Evolutionary conservation across 2,888 invertebrate species (phyloP).

Genomic region (Camptogramma bilineatum): DNA sequence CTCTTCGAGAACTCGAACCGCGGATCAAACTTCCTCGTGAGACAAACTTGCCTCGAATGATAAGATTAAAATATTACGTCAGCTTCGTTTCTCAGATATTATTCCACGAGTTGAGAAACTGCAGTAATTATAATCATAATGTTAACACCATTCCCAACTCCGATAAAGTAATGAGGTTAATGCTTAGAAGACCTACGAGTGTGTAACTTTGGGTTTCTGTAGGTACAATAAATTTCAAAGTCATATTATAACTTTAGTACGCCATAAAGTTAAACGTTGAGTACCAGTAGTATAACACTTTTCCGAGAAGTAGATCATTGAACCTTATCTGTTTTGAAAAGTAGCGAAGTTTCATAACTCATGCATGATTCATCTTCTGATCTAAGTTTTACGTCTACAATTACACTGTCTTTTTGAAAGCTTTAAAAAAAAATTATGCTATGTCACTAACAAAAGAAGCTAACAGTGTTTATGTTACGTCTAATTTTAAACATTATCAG

Average conservation of each 20-base stretch:
- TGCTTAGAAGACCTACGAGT: constrained; percentile 47
- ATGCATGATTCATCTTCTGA: neutral
- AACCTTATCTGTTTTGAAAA: constrained; percentile 41
- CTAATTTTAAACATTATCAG: too few relatives aligned
- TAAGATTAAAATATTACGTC: constrained; percentile 82
- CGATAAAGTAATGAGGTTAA: constrained; percentile 53
- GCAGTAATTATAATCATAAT: constrained; percentile 57
- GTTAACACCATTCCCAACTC: constrained; percentile 55
- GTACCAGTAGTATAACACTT: constrained; percentile 45
- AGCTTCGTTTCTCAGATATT: constrained; percentile 68
- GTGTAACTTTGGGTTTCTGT: constrained; percentile 49
- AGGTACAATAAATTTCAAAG: constrained; percentile 42
- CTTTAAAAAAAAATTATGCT: too few relatives aligned
- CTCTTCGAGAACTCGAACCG: constrained; percentile 72
- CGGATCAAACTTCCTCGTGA: constrained; percentile 76
- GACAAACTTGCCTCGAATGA: constrained; percentile 79
- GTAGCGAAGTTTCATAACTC: neutral
- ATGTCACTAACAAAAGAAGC: too few relatives aligned
- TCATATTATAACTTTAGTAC: constrained; percentile 53
- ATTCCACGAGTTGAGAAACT: constrained; percentile 57
- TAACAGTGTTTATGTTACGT: too few relatives aligned
- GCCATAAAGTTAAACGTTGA: constrained; percentile 45
- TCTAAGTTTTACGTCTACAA: too few relatives aligned
- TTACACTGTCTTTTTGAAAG: too few relatives aligned
- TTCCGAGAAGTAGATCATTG: constrained; percentile 48